Base-by-base conservation (phyloP, 2,113 vertebrate genomes). In the Prunella fulvescens region DNA sequence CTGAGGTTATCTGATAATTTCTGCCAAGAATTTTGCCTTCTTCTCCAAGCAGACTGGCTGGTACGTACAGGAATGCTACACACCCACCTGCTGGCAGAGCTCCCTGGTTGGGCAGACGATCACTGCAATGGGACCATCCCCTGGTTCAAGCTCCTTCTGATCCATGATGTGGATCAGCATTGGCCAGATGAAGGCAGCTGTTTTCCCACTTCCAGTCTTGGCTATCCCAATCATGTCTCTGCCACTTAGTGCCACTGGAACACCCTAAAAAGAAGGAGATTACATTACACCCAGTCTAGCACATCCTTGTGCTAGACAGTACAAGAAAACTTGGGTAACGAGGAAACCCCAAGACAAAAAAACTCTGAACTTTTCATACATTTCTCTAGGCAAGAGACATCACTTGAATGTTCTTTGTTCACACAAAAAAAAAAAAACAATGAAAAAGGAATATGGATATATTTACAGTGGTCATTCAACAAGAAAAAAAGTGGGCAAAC, bases 131-230 rank as follows among this genome's bases (percentile, higher is more conserved):
- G 99, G 99, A 22, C 99, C 99, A 88, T 99, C 99, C 13, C 99
- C 99, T 2, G 98, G 94, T 48, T 99, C 98, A 54, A 99, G 97
- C 92, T 99, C 99, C 93, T 99, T 99, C 95, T 99, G 99, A 94
- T 99, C 99, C 99, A 99, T 99, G 97, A 99, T 99, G 92, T 99
- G 99, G 96, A 99, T 99, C 96, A 99, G 91, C 98, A 99, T 99
- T 0, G 99, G 99, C 99, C 99, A 99, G 96, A 99, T 99, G 93
- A 99, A 99, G 12, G 99, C 99, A 42, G 99, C 99, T 8, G 99
- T 99, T 96, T 99, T 99, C 13, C 99, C 99, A 37, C 99, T 99
- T 78, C 99, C 99, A 26, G 99, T 99, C 97, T 99, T 99, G 53
- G 99, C 99, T 86, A 99, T 99, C 66, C 99, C 99, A 83, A 99